Base-by-base conservation (phyloP, 2,888 invertebrate genomes). In the Zele albiditarsus region DNA sequence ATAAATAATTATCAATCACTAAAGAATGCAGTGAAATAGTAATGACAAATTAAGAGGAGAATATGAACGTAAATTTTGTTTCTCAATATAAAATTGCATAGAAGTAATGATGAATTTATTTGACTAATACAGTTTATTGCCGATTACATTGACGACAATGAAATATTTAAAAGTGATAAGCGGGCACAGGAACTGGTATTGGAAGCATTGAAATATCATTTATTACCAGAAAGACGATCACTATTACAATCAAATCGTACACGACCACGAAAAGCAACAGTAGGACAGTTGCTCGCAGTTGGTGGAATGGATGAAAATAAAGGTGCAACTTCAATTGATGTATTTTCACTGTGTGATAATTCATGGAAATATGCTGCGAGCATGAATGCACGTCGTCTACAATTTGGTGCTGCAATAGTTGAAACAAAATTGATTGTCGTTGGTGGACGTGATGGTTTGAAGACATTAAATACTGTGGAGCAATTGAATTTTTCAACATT, bases 231-330 rank as follows among this genome's bases (percentile, higher is more conserved):
- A 85, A 91, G 97, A 67, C 91, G 97, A 60, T 92, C 94, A 8
- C 92, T 95, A 79, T 92, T 96, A 82, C 93, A 95, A 83, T 95
- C 95, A 25, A 92, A 94, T 78, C 92, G 97, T 78, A 97, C 97
- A 0, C 93, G 95, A 80, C 97, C 98, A 0, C 91, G 98, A 70
- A 98, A 98, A 87, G 96, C 97, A 0, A 98, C 98, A 0, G 94
- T 98, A 70, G 98, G 98, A 2, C 92, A 94, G 71, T 91, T 98
- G 79, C 91, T 96, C 82, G 96, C 96, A 77, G 94, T 98, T 23
- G 98, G 98, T 28, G 98, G 98, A 77, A 97, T 97, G 95, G 97
- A 98, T 90, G 94, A 95, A 71, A 95, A 95, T 85, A 97, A 97
- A 92, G 94, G 97, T 75, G 95, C 96, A 1, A 96, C 95, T 58